phyloP scores from a whole-genome alignment of 2,888 invertebrate species.

The Eulithis prunata region DNA sequence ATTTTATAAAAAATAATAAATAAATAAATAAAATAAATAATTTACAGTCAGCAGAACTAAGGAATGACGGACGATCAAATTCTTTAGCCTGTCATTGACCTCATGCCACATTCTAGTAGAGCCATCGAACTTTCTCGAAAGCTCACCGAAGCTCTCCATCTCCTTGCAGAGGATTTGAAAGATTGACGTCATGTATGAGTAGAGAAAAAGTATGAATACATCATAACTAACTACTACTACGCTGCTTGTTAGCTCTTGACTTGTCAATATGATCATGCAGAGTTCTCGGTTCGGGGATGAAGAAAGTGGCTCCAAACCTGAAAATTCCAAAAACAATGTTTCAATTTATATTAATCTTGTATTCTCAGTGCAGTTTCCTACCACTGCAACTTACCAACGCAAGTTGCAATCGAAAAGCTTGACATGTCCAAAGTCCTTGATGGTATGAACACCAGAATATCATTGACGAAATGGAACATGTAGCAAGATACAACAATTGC shows the following conservation, averaged over 20 bases:
- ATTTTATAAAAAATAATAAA: too few relatives aligned
- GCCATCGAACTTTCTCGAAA: constrained; percentile 27
- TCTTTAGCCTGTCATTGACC: constrained; percentile 42
- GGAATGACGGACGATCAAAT: constrained; percentile 45
- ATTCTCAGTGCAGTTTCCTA: too few relatives aligned
- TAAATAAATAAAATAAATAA: too few relatives aligned
- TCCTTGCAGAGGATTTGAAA: constrained; percentile 50
- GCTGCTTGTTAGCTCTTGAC: constrained; percentile 48
- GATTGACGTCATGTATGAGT: constrained; percentile 51
- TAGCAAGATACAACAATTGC: constrained; percentile 50
- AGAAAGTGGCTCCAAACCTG: constrained; percentile 45
- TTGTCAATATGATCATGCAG: constrained; percentile 47
- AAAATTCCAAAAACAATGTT: constrained; percentile 12
- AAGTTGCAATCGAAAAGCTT: constrained; percentile 46
- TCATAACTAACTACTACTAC: constrained; percentile 47
- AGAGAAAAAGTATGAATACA: constrained; percentile 48
- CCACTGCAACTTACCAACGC: constrained; percentile 47
- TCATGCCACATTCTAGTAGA: constrained; percentile 30
- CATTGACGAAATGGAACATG: constrained; percentile 51
- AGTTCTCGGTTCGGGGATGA: constrained; percentile 44
- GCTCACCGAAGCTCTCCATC: constrained; percentile 37
- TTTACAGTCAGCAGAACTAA: constrained; percentile 45
- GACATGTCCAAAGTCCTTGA: constrained; percentile 45
- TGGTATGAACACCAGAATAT: constrained; percentile 51
- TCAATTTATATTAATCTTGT: too few relatives aligned